A percentile compares a stretch with the other conserved stretches of the same genome.
These are phyloP conservation scores for Nowickia ferox DNA, from an alignment of 2,888 invertebrate species.

Conservation along the genomic window DNA sequence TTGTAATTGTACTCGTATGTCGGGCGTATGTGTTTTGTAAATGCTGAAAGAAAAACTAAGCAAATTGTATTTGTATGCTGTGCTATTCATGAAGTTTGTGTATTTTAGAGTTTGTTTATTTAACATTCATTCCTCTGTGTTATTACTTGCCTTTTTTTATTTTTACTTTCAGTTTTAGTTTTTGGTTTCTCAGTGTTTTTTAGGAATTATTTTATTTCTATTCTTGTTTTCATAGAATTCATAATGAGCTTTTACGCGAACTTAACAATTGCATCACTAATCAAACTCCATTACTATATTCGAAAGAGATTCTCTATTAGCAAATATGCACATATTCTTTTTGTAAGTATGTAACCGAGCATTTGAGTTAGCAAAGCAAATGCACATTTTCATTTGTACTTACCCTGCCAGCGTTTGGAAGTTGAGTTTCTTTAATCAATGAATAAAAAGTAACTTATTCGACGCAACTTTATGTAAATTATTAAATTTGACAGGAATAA, in stretches of 20 bases:
- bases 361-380: constrained; percentile 23
- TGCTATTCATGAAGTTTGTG: constrained; percentile 55
- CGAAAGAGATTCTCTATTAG: neutral
- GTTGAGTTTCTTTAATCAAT: too few relatives aligned
- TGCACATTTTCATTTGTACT: neutral
- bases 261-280: constrained; percentile 64
- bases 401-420: too few relatives aligned
- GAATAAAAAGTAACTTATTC: too few relatives aligned
- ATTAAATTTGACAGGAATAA: too few relatives aligned
- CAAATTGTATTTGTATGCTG: constrained; percentile 59
- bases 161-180: constrained; percentile 26
- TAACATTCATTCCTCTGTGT: constrained; percentile 49
- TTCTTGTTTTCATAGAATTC: constrained; percentile 54
- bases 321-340: constrained; percentile 5
- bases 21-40: constrained; percentile 11
- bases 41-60: constrained; percentile 51
- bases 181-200: neutral
- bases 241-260: constrained; percentile 68
- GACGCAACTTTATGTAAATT: too few relatives aligned
- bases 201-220: constrained; percentile 2
- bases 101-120: constrained; percentile 59
- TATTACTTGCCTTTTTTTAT: constrained; percentile 1
- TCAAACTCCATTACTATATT: constrained; percentile 55
- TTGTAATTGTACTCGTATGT: constrained; percentile 19
- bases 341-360: neutral